Evolutionary conservation across 2,888 invertebrate genomes (phyloP).

Genomic region (Theretra japonica): DNA sequence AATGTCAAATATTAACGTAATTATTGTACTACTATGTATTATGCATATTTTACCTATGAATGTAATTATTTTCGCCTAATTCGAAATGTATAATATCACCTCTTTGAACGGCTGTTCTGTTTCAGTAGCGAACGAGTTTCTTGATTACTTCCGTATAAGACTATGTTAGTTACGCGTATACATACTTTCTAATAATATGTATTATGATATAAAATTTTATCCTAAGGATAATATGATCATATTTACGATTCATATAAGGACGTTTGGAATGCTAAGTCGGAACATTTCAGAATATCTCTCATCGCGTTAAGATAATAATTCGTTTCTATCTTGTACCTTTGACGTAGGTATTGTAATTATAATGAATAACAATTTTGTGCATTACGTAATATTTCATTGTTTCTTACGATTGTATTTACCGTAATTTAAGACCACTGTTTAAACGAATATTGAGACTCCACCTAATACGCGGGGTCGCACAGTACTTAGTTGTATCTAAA

Average conservation of each 20-base stretch:
- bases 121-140: conserved; percentile 78
- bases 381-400: conserved; percentile 84
- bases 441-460: conserved; percentile 70
- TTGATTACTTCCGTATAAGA: conserved; percentile 82
- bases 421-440: conserved; percentile 82
- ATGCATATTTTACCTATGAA: conserved; percentile 83
- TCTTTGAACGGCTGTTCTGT: conserved; percentile 78
- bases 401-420: conserved; percentile 83
- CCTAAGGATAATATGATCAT: conserved; percentile 83
- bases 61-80: conserved; percentile 84
- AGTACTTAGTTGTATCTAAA: conserved; percentile 81
- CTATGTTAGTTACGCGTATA: conserved; percentile 82
- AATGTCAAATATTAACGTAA: conserved; percentile 84
- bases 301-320: conserved; percentile 83
- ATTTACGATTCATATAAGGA: conserved; percentile 77
- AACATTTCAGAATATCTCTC: conserved; percentile 82
- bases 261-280: conserved; percentile 78
- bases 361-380: conserved; percentile 83
- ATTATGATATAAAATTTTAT: conserved; percentile 82
- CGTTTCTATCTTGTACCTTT: conserved; percentile 84
- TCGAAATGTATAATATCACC: conserved; percentile 84
- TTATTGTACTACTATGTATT: conserved; percentile 73
- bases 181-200: conserved; percentile 83
- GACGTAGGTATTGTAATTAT: conserved; percentile 84
- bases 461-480: conserved; percentile 70